Conservation (phyloP, 2,797 vertebrate species). For the Poecile montanus region DNA sequence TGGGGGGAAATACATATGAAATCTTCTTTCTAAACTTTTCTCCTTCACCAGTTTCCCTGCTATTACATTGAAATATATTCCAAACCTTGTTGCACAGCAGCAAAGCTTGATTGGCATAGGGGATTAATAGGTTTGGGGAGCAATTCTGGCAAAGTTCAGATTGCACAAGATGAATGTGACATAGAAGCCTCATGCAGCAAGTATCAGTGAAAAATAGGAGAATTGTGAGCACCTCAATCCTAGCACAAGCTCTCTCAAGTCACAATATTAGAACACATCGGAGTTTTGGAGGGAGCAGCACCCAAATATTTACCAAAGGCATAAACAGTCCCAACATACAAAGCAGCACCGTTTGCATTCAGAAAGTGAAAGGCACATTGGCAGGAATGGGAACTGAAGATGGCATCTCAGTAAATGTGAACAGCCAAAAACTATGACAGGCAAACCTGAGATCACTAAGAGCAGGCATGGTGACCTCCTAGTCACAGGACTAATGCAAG, state of each 20-base stretch:
- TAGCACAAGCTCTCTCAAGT: neutral
- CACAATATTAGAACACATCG: neutral
- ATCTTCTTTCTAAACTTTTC: neutral
- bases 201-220: neutral
- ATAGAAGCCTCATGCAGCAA: neutral
- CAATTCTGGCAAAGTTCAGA: neutral
- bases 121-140: neutral
- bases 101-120: neutral
- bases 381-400: neutral
- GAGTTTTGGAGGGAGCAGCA: neutral
- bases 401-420: neutral
- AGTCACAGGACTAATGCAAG: neutral
- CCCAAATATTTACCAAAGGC: neutral
- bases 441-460: neutral
- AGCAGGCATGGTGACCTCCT: neutral
- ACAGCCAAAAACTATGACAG: neutral
- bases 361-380: neutral
- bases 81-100: neutral
- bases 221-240: neutral
- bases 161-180: neutral
- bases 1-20: neutral
- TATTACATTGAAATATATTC: neutral
- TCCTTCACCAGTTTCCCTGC: neutral
- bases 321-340: neutral
- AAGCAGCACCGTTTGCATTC: neutral